Evolutionary conservation across 2,113 vertebrate species (phyloP), one percentile per base, ranked within the genome.

Genomic region (Rhagologus leucostigma): DNA sequence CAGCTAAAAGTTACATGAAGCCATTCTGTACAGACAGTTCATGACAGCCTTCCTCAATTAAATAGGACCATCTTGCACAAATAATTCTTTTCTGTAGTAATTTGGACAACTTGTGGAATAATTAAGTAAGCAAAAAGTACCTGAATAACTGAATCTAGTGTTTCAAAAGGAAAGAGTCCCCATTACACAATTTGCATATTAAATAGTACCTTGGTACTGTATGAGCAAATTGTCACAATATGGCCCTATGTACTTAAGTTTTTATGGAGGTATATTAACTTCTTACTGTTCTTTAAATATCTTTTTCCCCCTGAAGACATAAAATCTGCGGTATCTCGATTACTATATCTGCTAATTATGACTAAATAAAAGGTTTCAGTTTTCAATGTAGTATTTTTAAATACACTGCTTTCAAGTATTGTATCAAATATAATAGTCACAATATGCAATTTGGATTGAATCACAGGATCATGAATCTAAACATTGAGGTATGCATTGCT

Each of bases 311-410:
- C 39, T 8, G 3, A 80, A 84, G 49, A 62, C 77, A 93, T 44
- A 39, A 76, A 90, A 47, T 41, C 46, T 77, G 18, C 63, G 39
- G 24, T 83, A 65, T 85, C 82, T 96, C 0, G 0, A 85, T 91
- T 91, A 68, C 49, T 85, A 1, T 88, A 62, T 67, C 82, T 83
- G 11, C 26, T 96, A 90, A 81, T 90, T 75, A 77, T 24, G 37
- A 65, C 32, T 74, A 94, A 91, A 93, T 74, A 77, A 77, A 95
- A 70, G 82, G 46, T 73, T 94, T 95, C 80, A n/a, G 37, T 91
- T 96, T 80, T 55, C 63, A 77, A 6, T 23, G 35, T 17, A 76
- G 33, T 77, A 33, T 86, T 79, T 79, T 93, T 62, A 83, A 87
- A 94, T 32, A 59, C 17, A 37, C 26, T 52, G 39, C 21, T 77